Evolutionary conservation across 2,113 vertebrate species (phyloP), one percentile per base, ranked within the genome.

Genomic region (Eidolon helvum): DNA sequence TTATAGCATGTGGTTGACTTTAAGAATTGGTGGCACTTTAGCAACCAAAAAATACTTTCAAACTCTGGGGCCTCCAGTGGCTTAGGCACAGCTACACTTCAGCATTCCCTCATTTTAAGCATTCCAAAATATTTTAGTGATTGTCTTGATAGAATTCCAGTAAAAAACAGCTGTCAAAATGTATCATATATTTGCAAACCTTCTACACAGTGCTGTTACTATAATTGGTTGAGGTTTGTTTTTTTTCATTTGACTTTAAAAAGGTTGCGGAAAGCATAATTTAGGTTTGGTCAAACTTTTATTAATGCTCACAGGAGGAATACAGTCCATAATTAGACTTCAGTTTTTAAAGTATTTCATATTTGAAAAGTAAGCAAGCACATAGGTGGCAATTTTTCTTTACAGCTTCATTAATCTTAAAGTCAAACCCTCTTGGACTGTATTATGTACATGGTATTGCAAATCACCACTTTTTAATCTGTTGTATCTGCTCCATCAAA

Each of bases 201-300:
- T 98, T 97, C 97, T 96, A 97, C 98, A 98, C 95, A 98, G 97
- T 95, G 97, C 94, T 97, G 97, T 98, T 99, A 98, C 99, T 98
- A 98, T 99, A 99, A 98, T 98, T 98, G 98, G 98, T 98, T 95
- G 35, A 53, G 86, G 98, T 84, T 98, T 89, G n/a, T 87, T 92
- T 90, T 87, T 66, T 91, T 96, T 98, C 96, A 98, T 98, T 98
- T 99, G 98, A 98, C 97, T 99, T 99, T 98, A 97, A 99, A 99
- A 98, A 98, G 98, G 97, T 98, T 98, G 98, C 97, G 98, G 98
- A 98, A 98, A 99, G 98, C 94, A 96, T 98, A 99, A 98, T 98
- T 98, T 98, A 98, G 97, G 98, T 98, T 98, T 97, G 98, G 98
- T 98, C 97, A 97, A 97, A 98, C 72, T 96, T 97, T 96, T 97